These are phyloP conservation scores for Drosophila orosa DNA, from an alignment of 1,140 invertebrate genomes.

Conservation along the genomic window DNA sequence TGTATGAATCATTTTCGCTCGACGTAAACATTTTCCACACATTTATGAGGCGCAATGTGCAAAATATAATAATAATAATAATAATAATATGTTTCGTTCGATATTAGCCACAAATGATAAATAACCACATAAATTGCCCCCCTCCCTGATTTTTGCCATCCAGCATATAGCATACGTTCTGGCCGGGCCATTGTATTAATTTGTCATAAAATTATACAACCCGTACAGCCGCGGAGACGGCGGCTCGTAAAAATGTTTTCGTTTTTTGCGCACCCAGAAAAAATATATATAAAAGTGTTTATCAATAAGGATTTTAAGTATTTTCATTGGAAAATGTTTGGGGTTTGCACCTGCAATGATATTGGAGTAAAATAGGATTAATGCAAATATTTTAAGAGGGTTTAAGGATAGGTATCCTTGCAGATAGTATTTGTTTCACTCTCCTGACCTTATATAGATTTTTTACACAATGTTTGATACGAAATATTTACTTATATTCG, in stretches of 20 bases:
- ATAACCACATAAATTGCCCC: conserved; percentile 65
- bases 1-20: conserved; percentile 74
- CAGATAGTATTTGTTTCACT: too few relatives aligned
- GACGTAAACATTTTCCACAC: conserved; percentile 59
- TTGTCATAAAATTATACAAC: conserved; percentile 79
- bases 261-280: conserved; percentile 24
- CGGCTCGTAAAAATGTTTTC: conserved; percentile 54
- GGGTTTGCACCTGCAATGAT: conserved; percentile 21
- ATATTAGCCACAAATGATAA: conserved; percentile 64
- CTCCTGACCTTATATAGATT: background rate
- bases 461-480: background rate
- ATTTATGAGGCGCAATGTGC: conserved; percentile 70
- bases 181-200: conserved; percentile 69
- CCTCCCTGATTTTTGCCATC: background rate
- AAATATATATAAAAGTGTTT: conserved; percentile 41
- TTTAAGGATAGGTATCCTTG: too few relatives aligned
- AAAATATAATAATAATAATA: conserved; percentile 73
- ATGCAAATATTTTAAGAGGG: background rate
- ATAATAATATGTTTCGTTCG: conserved; percentile 72
- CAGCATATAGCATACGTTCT: conserved; percentile 40
- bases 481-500: background rate
- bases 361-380: background rate
- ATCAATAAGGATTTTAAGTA: conserved; percentile 9
- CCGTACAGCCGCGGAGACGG: conserved; percentile 21
- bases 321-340: background rate